These are phyloP conservation scores for Vidua chalybeata DNA, from an alignment of 2,113 vertebrate species.

Conservation along the genomic window DNA sequence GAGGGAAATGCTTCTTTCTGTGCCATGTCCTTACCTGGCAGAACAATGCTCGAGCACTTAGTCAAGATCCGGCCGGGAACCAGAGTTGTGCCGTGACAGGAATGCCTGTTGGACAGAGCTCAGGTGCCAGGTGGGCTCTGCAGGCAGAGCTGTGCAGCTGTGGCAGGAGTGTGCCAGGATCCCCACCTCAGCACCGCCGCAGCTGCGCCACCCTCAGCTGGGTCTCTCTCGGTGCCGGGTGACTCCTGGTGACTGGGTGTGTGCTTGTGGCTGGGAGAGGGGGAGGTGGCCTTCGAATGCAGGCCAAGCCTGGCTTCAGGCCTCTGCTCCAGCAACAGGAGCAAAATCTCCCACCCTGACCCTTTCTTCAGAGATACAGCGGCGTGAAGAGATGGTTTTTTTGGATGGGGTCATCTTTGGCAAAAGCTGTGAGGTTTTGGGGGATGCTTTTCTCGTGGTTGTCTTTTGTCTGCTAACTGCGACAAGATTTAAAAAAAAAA, in stretches of 20 bases:
- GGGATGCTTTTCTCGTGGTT: not conserved
- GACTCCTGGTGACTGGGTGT: not conserved
- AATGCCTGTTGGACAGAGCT: not conserved
- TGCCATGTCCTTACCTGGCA: not conserved
- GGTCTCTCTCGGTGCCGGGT: fast-evolving
- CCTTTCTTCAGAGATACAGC: not conserved
- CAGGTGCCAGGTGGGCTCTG: fast-evolving
- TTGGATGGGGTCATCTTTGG: not conserved
- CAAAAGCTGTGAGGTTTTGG: not conserved
- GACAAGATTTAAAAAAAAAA: fast-evolving
- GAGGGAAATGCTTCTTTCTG: not conserved
- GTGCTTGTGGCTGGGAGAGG: not conserved
- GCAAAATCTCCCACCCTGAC: not conserved
- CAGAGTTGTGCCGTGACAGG: not conserved
- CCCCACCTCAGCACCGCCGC: too few relatives aligned
- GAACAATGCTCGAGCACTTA: not conserved
- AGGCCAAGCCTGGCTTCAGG: not conserved
- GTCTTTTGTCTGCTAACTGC: fast-evolving
- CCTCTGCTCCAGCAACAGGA: not conserved
- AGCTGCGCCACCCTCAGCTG: fast-evolving
- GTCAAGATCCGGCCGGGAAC: not conserved
- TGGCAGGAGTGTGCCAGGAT: not conserved
- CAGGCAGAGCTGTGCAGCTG: not conserved
- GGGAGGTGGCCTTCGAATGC: not conserved
- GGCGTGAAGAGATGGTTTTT: not conserved